These are phyloP conservation scores for Lepus townsendii DNA, from an alignment of 2,797 vertebrate species.

Conservation along the genomic window DNA sequence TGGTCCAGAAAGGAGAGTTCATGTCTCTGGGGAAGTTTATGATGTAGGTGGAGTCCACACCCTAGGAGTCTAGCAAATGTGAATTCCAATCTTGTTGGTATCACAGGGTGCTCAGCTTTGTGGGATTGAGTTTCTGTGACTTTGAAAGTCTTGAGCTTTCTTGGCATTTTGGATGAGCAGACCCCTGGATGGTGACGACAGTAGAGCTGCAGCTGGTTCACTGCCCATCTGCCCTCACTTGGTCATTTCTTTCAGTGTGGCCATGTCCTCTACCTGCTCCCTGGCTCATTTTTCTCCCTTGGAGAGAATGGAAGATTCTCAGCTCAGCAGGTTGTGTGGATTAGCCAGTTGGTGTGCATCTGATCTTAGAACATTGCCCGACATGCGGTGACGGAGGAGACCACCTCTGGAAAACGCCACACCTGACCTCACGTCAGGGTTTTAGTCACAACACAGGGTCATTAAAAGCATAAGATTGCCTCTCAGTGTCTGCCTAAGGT, in stretches of 20 bases:
- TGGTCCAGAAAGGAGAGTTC: rapidly evolving
- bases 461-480: neutral
- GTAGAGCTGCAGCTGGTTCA: rapidly evolving
- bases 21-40: neutral
- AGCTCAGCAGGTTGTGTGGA: rapidly evolving
- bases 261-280: neutral
- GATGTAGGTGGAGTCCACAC: neutral
- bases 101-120: rapidly evolving
- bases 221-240: rapidly evolving
- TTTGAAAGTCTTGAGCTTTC: neutral
- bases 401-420: neutral
- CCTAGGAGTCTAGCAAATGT: neutral
- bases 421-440: too few species aligned
- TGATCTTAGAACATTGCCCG: neutral
- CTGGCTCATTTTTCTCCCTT: neutral
- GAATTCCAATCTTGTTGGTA: neutral
- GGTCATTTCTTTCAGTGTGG: neutral
- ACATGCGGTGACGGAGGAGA: neutral
- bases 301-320: rapidly evolving
- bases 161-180: too few species aligned
- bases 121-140: neutral
- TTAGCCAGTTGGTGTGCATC: rapidly evolving
- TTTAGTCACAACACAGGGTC: neutral
- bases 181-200: rapidly evolving
- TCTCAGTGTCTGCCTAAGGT: neutral